phyloP scores from a whole-genome alignment of 2,113 vertebrate genomes.

The Anguilla japonica region DNA sequence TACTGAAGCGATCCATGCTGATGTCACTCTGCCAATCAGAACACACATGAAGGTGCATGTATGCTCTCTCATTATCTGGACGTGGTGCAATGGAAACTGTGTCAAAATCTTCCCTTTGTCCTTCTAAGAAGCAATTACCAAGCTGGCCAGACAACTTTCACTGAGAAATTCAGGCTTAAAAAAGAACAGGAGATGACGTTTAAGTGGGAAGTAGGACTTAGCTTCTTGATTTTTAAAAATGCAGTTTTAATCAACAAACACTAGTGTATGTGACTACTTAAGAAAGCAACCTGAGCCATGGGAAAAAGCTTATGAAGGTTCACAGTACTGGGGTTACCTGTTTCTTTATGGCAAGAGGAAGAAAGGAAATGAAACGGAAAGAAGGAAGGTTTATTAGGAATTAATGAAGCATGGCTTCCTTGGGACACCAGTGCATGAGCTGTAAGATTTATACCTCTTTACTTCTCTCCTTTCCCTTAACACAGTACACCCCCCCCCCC shows the following conservation, averaged over 20 bases:
- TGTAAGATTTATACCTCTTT: not conserved
- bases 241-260: not conserved
- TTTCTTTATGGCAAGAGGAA: not conserved
- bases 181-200: not conserved
- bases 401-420: constrained; percentile 1
- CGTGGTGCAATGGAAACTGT: not conserved
- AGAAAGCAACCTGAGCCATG: not conserved
- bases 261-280: not conserved
- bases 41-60: not conserved
- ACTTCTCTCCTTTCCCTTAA: not conserved
- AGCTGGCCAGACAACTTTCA: not conserved
- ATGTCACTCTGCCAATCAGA: not conserved
- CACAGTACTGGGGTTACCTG: not conserved
- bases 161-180: not conserved
- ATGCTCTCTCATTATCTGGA: not conserved
- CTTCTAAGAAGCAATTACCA: not conserved
- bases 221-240: not conserved
- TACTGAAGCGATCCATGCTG: not conserved
- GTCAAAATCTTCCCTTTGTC: not conserved
- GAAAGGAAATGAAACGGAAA: not conserved
- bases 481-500: too few species aligned
- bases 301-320: not conserved
- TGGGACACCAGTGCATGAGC: not conserved
- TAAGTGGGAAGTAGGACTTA: not conserved
- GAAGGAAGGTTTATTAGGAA: not conserved